phyloP scores from a whole-genome alignment of 2,888 invertebrate species.

The Drosophila histrio region DNA sequence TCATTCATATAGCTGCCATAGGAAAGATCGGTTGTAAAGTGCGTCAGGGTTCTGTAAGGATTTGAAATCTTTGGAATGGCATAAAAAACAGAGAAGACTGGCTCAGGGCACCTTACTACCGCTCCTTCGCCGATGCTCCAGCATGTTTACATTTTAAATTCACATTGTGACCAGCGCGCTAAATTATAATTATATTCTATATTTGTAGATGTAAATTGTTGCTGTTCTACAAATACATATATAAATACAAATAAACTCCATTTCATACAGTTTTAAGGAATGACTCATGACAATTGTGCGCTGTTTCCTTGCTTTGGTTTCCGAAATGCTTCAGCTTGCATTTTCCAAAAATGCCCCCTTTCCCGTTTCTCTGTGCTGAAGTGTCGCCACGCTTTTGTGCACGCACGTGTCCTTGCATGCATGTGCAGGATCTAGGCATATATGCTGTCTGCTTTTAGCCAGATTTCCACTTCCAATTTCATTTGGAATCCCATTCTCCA shows the following conservation, averaged over 20 bases:
- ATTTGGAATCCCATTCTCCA: neutral
- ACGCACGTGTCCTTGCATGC: conserved; percentile 73
- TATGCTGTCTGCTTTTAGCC: conserved; percentile 13
- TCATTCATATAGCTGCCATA: no score
- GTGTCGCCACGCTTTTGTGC: conserved; percentile 14
- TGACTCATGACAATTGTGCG: conserved; percentile 5
- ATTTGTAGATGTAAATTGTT: no score
- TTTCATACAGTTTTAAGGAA: neutral
- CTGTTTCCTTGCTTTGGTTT: neutral
- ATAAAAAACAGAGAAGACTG: no score
- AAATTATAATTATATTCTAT: no score
- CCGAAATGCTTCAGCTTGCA: neutral
- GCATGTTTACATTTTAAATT: no score
- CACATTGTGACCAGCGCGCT: no score
- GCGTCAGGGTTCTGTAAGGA: no score
- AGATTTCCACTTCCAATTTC: neutral
- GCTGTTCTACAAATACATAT: neutral
- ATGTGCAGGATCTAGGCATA: conserved; percentile 56
- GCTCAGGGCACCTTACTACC: no score
- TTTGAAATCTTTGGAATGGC: no score
- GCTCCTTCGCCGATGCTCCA: no score
- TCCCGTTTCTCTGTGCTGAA: neutral
- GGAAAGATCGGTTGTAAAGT: no score
- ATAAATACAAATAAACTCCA: neutral
- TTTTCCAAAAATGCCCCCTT: conserved; percentile 2